Percentiles rank a stretch among this genome's conserved stretches.
These are phyloP conservation scores for Zootoca vivipara DNA, from an alignment of 2,113 vertebrate species.

Conservation along the genomic window DNA sequence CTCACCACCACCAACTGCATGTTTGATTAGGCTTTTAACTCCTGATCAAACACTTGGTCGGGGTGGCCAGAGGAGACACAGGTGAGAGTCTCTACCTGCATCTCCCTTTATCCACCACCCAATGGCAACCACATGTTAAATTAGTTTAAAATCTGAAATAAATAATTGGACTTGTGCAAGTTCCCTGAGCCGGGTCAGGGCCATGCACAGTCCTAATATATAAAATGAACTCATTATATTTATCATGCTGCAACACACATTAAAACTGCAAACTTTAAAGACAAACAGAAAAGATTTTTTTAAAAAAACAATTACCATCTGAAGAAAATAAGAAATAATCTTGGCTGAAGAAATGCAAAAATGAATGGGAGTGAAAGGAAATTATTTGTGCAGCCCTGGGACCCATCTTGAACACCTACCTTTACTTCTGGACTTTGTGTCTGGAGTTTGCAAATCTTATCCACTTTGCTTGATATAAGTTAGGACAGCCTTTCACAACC, in stretches of 20 bases:
- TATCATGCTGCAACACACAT: background rate
- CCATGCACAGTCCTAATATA: no score
- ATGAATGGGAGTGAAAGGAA: background rate
- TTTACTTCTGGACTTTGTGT: background rate
- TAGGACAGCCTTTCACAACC: background rate
- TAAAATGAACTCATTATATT: background rate
- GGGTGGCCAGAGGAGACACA: no score
- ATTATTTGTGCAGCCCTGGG: background rate
- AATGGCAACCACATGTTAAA: no score
- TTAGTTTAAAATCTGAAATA: no score
- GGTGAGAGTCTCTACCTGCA: no score
- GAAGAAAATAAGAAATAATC: background rate
- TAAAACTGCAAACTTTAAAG: background rate
- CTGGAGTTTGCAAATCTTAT: background rate
- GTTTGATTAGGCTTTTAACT: no score
- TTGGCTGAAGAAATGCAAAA: background rate
- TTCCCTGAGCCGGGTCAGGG: no score
- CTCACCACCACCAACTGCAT: no score
- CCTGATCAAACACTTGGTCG: no score
- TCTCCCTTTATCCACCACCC: no score
- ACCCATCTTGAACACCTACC: background rate
- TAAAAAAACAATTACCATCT: background rate
- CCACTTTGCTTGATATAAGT: background rate
- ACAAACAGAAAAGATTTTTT: background rate
- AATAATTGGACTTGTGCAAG: no score